These are phyloP conservation scores for Paraescarpia echinospica DNA, from an alignment of 1,140 invertebrate species.

Conservation along the genomic window DNA sequence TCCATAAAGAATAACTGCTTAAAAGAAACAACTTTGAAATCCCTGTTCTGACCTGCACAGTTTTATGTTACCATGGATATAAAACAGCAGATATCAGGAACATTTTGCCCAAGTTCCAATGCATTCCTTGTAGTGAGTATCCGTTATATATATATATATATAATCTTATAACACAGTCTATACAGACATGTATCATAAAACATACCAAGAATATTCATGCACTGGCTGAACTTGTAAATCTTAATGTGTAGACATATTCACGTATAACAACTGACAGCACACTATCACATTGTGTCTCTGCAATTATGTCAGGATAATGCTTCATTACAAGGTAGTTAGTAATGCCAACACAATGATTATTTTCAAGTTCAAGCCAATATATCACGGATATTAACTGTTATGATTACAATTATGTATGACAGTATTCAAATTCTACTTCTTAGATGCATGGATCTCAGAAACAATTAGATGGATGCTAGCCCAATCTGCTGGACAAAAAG, in stretches of 20 bases:
- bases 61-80: too few relatives aligned
- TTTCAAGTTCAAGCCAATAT: neutral
- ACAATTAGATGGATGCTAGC: too few relatives aligned
- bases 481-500: too few relatives aligned
- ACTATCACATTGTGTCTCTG: neutral
- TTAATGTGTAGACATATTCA: neutral
- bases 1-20: too few relatives aligned
- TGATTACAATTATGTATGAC: neutral
- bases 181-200: neutral
- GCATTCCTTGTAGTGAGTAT: too few relatives aligned
- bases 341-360: neutral
- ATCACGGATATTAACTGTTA: neutral
- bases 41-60: too few relatives aligned
- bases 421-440: too few relatives aligned
- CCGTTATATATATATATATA: neutral
- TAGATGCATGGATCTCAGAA: too few relatives aligned
- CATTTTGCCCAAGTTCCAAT: too few relatives aligned
- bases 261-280: neutral
- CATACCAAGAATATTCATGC: neutral
- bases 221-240: neutral
- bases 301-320: neutral
- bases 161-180: too few relatives aligned
- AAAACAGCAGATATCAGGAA: too few relatives aligned
- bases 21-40: too few relatives aligned
- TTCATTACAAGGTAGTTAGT: neutral